These are phyloP conservation scores for Calliopum simillimum DNA, from an alignment of 2,888 invertebrate species.

Conservation along the genomic window DNA sequence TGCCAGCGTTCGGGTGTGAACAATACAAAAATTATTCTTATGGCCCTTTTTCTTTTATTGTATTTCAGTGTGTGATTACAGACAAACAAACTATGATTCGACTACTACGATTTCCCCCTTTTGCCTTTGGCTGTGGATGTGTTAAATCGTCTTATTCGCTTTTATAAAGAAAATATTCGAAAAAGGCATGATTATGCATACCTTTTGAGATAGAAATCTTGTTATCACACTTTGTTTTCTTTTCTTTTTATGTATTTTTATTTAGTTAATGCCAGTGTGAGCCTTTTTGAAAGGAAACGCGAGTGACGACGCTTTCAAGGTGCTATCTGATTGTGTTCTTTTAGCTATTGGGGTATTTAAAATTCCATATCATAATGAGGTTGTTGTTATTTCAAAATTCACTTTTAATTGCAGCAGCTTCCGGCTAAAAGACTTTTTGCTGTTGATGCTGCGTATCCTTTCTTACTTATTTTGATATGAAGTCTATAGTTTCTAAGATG, in stretches of 20 bases:
- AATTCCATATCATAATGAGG: too few species aligned
- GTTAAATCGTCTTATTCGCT: slow-evolving; percentile 16
- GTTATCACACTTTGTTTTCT: slow-evolving; percentile 31
- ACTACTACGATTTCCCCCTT: neutral
- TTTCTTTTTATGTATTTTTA: neutral
- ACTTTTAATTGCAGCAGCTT: too few species aligned
- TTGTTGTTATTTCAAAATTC: too few species aligned
- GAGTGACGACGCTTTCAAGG: too few species aligned
- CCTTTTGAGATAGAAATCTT: slow-evolving; percentile 27
- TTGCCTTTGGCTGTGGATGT: neutral
- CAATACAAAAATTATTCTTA: neutral
- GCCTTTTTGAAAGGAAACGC: too few species aligned
- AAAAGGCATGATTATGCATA: slow-evolving; percentile 26
- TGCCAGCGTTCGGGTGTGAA: slow-evolving; percentile 8
- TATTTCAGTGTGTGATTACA: neutral
- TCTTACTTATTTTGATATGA: too few species aligned
- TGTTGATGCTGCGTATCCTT: too few species aligned
- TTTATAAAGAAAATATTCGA: slow-evolving; percentile 6
- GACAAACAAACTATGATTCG: neutral
- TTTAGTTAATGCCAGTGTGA: neutral
- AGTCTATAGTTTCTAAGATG: too few species aligned
- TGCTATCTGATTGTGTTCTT: too few species aligned
- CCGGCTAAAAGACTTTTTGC: too few species aligned
- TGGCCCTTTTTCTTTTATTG: neutral
- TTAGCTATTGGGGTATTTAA: too few species aligned